Conservation (phyloP, 2,113 vertebrate species). For the Cheilinus undulatus region DNA sequence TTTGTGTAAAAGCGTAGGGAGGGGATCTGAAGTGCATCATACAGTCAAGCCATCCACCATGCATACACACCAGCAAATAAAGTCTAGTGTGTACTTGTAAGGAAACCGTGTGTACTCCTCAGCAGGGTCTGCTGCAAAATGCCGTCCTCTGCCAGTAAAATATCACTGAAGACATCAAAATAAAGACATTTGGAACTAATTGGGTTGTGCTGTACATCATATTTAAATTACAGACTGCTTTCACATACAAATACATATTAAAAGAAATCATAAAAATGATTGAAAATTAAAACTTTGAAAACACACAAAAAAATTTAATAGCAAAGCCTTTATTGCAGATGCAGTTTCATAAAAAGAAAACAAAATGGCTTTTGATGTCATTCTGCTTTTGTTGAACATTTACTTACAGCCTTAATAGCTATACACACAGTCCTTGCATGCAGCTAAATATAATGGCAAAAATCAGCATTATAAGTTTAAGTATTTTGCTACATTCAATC, state of each 20-base stretch:
- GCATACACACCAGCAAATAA: not conserved
- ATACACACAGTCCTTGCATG: slow-evolving; percentile 12
- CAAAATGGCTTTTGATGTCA: not conserved
- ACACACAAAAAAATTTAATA: too few species aligned
- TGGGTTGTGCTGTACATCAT: too few species aligned
- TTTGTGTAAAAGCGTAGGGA: not conserved
- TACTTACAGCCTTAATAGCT: too few species aligned
- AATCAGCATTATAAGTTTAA: not conserved
- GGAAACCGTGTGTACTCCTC: not conserved
- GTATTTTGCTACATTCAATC: not conserved
- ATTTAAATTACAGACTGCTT: not conserved
- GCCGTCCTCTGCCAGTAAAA: not conserved
- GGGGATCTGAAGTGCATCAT: too few species aligned
- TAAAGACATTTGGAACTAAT: not conserved
- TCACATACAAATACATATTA: too few species aligned
- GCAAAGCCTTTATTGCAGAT: too few species aligned
- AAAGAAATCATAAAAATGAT: too few species aligned
- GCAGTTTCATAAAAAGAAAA: not conserved
- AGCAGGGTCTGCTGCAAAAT: not conserved
- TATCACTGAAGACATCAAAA: not conserved
- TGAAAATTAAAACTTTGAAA: too few species aligned
- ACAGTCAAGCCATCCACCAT: too few species aligned
- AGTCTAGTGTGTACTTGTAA: not conserved
- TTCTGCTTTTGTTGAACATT: not conserved
- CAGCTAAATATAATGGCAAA: not conserved